These are phyloP conservation scores for Anser brachyrhynchus DNA, from an alignment of 2,113 vertebrate genomes.

Conservation along the genomic window DNA sequence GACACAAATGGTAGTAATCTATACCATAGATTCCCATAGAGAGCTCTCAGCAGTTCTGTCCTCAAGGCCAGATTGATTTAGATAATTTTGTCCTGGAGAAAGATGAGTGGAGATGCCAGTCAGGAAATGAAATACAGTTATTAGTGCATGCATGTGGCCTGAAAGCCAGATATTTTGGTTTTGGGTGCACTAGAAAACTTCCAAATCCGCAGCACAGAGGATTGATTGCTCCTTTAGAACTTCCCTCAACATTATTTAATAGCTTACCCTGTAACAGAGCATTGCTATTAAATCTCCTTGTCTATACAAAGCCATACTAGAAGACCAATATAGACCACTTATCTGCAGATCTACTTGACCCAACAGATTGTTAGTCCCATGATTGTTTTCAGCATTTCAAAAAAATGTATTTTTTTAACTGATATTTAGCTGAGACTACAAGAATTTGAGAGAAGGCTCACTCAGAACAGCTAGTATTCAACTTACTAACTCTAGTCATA, in stretches of 20 bases:
- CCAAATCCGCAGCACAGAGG: background rate
- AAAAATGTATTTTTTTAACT: background rate
- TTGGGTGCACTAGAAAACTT: background rate
- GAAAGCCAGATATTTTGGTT: background rate
- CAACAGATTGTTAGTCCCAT: rapidly evolving
- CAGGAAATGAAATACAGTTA: background rate
- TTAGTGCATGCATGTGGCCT: background rate
- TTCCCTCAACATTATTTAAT: background rate
- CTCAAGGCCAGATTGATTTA: constrained; percentile 20
- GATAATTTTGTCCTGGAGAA: constrained; percentile 30
- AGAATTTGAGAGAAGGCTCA: background rate
- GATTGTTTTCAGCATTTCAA: background rate
- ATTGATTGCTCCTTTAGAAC: background rate
- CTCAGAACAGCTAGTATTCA: background rate
- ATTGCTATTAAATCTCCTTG: background rate
- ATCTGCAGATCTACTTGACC: background rate
- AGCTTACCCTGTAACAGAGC: background rate
- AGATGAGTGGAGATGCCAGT: background rate
- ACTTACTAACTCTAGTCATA: background rate
- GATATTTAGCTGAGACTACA: background rate
- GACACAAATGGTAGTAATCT: constrained; percentile 37
- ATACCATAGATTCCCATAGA: constrained; percentile 21
- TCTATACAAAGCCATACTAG: background rate
- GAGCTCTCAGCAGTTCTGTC: background rate
- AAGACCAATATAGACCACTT: background rate